These are phyloP conservation scores for Halocynthia roretzi DNA, from an alignment of 23 tunicate species.

Conservation along the genomic window DNA sequence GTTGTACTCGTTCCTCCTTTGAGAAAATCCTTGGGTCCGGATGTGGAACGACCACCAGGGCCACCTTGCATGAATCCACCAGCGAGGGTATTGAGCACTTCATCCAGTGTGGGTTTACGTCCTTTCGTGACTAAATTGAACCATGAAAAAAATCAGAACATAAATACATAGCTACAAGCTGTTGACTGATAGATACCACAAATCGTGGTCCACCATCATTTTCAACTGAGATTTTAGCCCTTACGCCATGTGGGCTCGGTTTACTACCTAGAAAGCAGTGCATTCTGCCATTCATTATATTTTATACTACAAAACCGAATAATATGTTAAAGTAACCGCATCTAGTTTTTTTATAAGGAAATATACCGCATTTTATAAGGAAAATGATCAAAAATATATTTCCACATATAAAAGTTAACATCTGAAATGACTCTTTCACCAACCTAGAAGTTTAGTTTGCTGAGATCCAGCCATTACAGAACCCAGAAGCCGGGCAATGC, in stretches of 20 bases:
- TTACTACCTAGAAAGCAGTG: too few relatives aligned
- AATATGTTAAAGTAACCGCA: too few relatives aligned
- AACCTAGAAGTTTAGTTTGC: constrained; percentile 34
- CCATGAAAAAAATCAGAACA: background rate
- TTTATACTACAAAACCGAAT: too few relatives aligned
- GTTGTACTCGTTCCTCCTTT: constrained; percentile 47
- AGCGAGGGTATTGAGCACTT: constrained; percentile 43
- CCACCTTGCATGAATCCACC: constrained; percentile 63
- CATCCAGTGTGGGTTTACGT: constrained; percentile 72
- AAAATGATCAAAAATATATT: too few relatives aligned
- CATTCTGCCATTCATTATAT: too few relatives aligned
- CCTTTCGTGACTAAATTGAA: constrained; percentile 45
- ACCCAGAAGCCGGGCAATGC: constrained; percentile 73
- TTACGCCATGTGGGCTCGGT: background rate
- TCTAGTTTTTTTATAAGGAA: too few relatives aligned
- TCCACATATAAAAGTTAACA: too few relatives aligned
- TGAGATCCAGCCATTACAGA: constrained; percentile 59
- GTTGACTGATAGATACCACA: background rate
- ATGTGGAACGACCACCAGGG: constrained; percentile 46
- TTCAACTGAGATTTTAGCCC: background rate
- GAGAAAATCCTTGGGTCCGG: constrained; percentile 56
- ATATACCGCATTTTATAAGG: too few relatives aligned
- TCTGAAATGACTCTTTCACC: too few relatives aligned
- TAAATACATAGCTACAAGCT: background rate
- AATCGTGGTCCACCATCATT: background rate